Evolutionary conservation across 2,113 vertebrate genomes (phyloP), one percentile per base, ranked within the genome.

Genomic region (Stictonetta naevosa): DNA sequence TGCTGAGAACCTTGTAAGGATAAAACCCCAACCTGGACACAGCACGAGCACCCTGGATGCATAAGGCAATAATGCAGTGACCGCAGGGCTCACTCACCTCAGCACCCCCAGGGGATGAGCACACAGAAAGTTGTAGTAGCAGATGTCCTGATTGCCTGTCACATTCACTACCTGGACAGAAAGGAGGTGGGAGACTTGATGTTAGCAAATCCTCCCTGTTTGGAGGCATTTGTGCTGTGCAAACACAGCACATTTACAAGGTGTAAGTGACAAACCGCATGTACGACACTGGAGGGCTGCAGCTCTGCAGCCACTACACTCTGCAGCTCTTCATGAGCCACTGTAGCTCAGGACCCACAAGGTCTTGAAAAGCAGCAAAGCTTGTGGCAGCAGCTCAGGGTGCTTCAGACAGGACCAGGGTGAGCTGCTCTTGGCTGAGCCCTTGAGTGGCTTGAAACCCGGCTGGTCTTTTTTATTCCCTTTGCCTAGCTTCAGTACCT

Each of bases 121-220:
- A 23, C 98, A 98, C 52, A 98, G 97, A 82, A 98, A 98, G 95
- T 98, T 98, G 95, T 98, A 98, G 95, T 98, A 98, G 90, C 98
- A 98, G 97, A 98, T 98, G 89, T 98, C 98, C 80, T 98, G 98
- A 94, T 98, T 98, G 36, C 98, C 98, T 0, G 98, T 98, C 52
- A 98, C 97, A 28, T 98, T 98, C 68, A 98, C 97, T 59, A 98
- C 98, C 98, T 98, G 93, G 34, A 88, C 83, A 94, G 59, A 81
- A 58, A 56, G 19, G 33, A 88, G 31, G 13, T 21, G 29, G 6
- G 16, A 88, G 44, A 60, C 11, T 22, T 2, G 10, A 7, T 20
- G 52, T 92, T 44, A 93, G 78, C n/a, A 85, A 81, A 82, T 50
- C 38, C 67, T 64, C 28, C 44, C 40, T 25, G 25, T 18, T 81